Conservation (phyloP, 2,113 vertebrate species). For the Calidris pugnax region DNA sequence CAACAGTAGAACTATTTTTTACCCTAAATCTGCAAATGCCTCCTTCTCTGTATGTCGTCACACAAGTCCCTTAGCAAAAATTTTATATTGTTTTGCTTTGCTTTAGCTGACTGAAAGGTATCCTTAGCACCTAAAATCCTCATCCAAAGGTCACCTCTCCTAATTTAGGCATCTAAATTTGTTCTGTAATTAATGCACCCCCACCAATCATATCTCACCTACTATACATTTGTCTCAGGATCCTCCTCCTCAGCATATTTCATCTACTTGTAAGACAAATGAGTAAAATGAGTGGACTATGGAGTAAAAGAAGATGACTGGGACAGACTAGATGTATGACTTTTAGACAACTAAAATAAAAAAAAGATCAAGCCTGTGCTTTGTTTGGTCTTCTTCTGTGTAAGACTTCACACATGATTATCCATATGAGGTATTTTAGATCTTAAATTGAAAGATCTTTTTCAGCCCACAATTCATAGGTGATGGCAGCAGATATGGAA, state of each 20-base stretch:
- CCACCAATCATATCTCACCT: neutral
- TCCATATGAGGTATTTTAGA: neutral
- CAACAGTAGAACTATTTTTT: neutral
- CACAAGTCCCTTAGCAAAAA: slow-evolving; percentile 2
- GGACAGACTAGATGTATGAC: neutral
- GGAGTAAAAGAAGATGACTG: neutral
- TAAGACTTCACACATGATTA: neutral
- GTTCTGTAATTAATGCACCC: neutral
- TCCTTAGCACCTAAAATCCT: neutral
- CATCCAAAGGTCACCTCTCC: neutral
- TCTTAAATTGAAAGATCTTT: neutral
- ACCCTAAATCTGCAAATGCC: neutral
- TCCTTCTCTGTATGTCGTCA: neutral
- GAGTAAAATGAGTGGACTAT: neutral
- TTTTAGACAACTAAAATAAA: neutral
- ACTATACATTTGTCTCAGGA: neutral
- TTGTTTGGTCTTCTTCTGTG: neutral
- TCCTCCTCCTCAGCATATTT: neutral
- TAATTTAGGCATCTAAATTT: neutral
- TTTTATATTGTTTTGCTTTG: neutral
- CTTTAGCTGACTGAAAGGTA: neutral
- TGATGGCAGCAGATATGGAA: neutral
- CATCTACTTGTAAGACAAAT: neutral
- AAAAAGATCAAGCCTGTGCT: neutral
- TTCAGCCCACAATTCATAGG: neutral